Conservation (phyloP, 2,797 vertebrate genomes). For the Philypnodon macrostomus region DNA sequence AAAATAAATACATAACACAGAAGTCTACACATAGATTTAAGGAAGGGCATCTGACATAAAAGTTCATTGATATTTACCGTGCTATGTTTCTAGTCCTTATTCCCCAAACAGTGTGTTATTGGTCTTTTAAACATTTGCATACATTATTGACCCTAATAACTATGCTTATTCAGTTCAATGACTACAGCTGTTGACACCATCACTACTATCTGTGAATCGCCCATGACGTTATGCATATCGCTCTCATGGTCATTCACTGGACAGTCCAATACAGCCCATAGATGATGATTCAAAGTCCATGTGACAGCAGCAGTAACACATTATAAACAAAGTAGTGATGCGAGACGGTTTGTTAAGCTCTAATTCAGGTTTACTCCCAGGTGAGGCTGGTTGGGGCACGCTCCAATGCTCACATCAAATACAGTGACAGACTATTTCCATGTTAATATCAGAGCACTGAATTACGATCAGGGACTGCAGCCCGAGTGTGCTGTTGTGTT, state of each 20-base stretch:
- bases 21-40: too few species aligned
- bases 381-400: slow-evolving; percentile 23
- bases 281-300: slow-evolving; percentile 1
- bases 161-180: too few species aligned
- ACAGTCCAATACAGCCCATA: background rate
- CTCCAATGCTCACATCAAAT: slow-evolving; percentile 15
- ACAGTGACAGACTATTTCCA: slow-evolving; percentile 7
- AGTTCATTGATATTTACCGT: too few species aligned
- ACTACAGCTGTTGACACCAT: too few species aligned
- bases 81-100: too few species aligned
- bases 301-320: slow-evolving; percentile 4
- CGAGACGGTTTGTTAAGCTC: slow-evolving; percentile 2
- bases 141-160: too few species aligned
- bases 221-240: background rate
- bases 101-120: too few species aligned
- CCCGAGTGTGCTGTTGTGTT: background rate
- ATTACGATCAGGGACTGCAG: slow-evolving; percentile 13
- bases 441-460: slow-evolving; percentile 13
- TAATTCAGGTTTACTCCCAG: slow-evolving; percentile 16
- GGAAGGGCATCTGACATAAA: too few species aligned
- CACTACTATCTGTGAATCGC: too few species aligned
- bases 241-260: background rate
- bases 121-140: too few species aligned
- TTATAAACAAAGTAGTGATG: slow-evolving; percentile 7
- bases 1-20: too few species aligned